Conservation (phyloP, 2,797 vertebrate genomes). For the Anolis apletophallus region DNA sequence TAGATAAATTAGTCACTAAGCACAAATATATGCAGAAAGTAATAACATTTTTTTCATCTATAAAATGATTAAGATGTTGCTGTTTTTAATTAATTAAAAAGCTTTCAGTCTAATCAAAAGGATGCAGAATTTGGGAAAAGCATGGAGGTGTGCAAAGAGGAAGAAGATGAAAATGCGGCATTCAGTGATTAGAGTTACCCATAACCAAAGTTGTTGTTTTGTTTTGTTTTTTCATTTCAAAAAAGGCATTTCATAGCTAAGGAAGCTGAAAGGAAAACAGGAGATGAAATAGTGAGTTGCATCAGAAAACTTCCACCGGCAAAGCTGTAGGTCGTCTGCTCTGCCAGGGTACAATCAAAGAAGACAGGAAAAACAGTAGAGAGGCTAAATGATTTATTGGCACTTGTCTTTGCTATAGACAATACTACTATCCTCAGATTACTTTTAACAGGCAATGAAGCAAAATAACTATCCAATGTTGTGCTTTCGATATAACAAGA, state of each 20-base stretch:
- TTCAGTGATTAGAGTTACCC: conserved; percentile 2
- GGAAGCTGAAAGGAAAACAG: conserved; percentile 33
- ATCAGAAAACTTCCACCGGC: conserved; percentile 54
- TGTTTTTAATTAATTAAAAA: neutral
- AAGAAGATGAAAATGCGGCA: conserved; percentile 27
- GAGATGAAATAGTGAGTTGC: conserved; percentile 59
- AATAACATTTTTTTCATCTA: conserved; percentile 15
- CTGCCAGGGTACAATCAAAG: conserved; percentile 55
- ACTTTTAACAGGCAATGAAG: conserved; percentile 37
- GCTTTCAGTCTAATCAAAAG: neutral
- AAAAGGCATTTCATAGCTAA: conserved; percentile 43
- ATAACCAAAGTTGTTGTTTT: conserved; percentile 42
- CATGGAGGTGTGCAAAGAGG: conserved; percentile 32
- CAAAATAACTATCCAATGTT: conserved; percentile 47
- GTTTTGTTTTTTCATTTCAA: conserved; percentile 16
- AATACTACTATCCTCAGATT: conserved; percentile 13
- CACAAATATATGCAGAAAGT: neutral
- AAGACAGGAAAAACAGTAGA: conserved; percentile 54
- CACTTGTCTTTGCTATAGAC: conserved; percentile 44
- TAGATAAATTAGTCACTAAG: neutral
- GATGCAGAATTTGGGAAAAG: conserved; percentile 21
- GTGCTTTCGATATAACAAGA: conserved; percentile 56
- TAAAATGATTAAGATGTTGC: neutral
- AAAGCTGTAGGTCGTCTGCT: conserved; percentile 48
- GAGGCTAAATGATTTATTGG: conserved; percentile 61